These are phyloP conservation scores for Sebastes cheni DNA, from an alignment of 2,797 vertebrate genomes.

Conservation along the genomic window DNA sequence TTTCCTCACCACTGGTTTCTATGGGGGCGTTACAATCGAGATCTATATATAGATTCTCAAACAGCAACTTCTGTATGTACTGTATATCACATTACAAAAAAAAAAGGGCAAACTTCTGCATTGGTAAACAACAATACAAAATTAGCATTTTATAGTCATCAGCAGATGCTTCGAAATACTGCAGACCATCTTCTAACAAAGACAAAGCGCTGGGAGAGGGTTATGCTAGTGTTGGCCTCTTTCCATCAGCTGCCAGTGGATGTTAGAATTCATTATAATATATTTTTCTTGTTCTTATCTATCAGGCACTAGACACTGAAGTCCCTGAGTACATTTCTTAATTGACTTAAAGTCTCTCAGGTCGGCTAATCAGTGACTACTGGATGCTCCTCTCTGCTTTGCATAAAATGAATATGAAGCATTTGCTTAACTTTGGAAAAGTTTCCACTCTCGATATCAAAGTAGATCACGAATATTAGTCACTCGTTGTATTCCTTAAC, in stretches of 20 bases:
- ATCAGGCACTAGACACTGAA: neutral
- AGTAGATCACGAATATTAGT: neutral
- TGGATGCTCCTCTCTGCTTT: neutral
- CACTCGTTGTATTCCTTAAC: neutral
- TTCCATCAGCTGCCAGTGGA: conserved; percentile 20
- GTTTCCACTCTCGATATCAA: neutral
- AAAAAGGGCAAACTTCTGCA: neutral
- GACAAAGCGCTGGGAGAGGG: conserved; percentile 6
- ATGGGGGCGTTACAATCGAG: neutral
- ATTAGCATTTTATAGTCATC: conserved; percentile 11
- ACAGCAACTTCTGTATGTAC: neutral
- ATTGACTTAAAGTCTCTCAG: neutral
- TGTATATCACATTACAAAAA: neutral
- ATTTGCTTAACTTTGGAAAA: neutral
- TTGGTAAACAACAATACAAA: neutral
- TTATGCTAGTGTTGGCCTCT: conserved; percentile 26
- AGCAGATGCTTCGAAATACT: conserved; percentile 44
- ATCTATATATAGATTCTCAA: neutral
- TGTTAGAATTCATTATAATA: conserved; percentile 31
- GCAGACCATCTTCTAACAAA: conserved; percentile 26
- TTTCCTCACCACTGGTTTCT: conserved; percentile 22
- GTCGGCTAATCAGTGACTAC: neutral
- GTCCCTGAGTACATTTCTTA: conserved; percentile 11
- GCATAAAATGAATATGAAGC: neutral
- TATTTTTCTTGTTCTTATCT: conserved; percentile 9